Conservation (phyloP, 2,888 invertebrate species). For the Lottia gigantea region DNA sequence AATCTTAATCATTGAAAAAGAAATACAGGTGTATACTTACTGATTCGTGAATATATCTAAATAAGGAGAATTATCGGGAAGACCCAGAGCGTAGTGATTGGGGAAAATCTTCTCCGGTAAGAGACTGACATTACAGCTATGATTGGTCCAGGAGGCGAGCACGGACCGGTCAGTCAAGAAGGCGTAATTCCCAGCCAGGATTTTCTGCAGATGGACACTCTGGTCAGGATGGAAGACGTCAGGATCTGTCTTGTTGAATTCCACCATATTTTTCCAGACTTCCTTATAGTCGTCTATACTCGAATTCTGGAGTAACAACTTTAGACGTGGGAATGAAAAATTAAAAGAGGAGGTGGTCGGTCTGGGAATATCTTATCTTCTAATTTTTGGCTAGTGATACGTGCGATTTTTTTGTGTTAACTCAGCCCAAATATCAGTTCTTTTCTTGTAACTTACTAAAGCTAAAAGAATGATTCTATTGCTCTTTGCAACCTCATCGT, state of each 20-base stretch:
- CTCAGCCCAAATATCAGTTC: too few species aligned
- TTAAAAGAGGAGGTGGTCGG: too few species aligned
- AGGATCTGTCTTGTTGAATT: not conserved
- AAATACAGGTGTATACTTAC: not conserved
- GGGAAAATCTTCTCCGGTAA: not conserved
- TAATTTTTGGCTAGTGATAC: too few species aligned
- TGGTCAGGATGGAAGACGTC: not conserved
- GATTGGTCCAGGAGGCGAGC: not conserved
- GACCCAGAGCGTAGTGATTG: conserved; percentile 9
- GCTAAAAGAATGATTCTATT: too few species aligned
- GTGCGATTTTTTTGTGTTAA: too few species aligned
- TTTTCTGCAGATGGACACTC: not conserved
- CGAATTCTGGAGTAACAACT: not conserved
- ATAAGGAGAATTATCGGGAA: conserved; percentile 18
- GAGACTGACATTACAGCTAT: not conserved
- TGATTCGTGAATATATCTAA: not conserved
- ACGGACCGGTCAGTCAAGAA: not conserved
- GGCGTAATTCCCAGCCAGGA: not conserved
- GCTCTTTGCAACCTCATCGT: too few species aligned
- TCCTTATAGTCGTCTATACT: not conserved
- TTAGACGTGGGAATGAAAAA: too few species aligned
- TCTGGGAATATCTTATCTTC: too few species aligned
- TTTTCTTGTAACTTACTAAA: too few species aligned
- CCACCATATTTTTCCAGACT: not conserved
- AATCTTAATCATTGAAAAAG: too few species aligned